A percentile compares a stretch with the other conserved stretches of the same genome.
phyloP scores from a whole-genome alignment of 2,113 vertebrate species.

The Pavo muticus region DNA sequence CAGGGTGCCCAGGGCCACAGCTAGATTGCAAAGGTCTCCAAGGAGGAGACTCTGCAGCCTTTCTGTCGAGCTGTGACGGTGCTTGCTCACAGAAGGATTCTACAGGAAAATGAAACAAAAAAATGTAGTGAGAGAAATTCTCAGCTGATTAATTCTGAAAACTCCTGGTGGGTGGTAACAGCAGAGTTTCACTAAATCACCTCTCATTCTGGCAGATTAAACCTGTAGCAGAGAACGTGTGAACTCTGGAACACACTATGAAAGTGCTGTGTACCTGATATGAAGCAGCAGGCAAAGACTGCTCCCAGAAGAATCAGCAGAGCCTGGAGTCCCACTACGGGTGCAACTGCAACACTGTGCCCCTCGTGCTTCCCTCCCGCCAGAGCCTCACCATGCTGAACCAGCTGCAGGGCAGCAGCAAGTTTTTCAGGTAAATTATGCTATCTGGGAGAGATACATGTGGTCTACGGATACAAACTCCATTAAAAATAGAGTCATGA shows the following conservation, averaged over 20 bases:
- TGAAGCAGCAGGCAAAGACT: background rate
- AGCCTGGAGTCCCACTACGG: background rate
- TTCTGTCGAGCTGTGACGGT: too few relatives aligned
- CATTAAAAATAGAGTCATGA: background rate
- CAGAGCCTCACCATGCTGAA: background rate
- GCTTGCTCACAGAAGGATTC: too few relatives aligned
- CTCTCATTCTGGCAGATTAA: too few relatives aligned
- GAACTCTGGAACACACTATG: accelerated
- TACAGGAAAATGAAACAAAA: too few relatives aligned
- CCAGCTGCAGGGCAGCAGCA: accelerated
- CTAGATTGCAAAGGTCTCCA: too few relatives aligned
- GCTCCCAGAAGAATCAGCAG: background rate
- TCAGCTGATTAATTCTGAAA: background rate
- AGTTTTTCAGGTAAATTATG: background rate
- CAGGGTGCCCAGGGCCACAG: too few relatives aligned
- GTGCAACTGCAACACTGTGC: background rate
- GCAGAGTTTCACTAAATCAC: background rate
- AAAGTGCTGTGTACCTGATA: background rate
- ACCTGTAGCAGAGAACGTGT: background rate
- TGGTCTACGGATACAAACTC: background rate
- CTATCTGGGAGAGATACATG: background rate
- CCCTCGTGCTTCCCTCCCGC: background rate
- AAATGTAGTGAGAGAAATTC: background rate
- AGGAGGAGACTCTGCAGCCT: too few relatives aligned
- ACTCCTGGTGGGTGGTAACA: background rate